Evolutionary conservation across 2,113 vertebrate species (phyloP).

Genomic region (Channa argus): DNA sequence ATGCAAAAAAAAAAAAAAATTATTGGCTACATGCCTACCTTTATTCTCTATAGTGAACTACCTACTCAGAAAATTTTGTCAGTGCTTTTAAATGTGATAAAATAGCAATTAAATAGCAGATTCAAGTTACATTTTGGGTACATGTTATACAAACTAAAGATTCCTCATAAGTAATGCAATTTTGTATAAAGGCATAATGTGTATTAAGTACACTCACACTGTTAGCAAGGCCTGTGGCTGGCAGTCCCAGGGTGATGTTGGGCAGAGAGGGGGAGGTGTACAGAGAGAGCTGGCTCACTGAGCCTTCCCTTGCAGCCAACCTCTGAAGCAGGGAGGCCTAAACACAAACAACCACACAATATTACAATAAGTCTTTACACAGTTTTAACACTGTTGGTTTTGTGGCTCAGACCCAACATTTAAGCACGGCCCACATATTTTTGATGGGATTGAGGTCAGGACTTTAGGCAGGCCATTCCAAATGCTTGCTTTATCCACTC

Average conservation of each 20-base stretch:
- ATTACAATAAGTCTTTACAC: neutral
- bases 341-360: conserved; percentile 40
- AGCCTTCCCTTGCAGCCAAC: conserved; percentile 88
- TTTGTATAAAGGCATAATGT: neutral
- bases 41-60: conserved; percentile 2
- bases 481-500: too few relatives aligned
- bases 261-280: conserved; percentile 97
- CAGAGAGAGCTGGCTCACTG: conserved; percentile 91
- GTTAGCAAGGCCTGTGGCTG: conserved; percentile 89
- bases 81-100: too few relatives aligned
- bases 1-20: too few relatives aligned
- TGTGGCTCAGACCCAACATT: too few relatives aligned
- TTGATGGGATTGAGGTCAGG: too few relatives aligned
- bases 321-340: conserved; percentile 92
- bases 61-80: neutral
- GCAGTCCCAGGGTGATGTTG: conserved; percentile 97
- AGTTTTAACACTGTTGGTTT: neutral
- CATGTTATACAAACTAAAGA: conserved; percentile 2
- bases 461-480: too few relatives aligned
- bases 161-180: neutral
- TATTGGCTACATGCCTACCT: neutral
- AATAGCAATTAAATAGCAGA: too few relatives aligned
- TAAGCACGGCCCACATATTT: too few relatives aligned
- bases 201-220: conserved; percentile 84
- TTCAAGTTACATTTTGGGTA: too few relatives aligned